phyloP scores from a whole-genome alignment of 2,797 vertebrate species.

The Malacoctenus gilli region DNA sequence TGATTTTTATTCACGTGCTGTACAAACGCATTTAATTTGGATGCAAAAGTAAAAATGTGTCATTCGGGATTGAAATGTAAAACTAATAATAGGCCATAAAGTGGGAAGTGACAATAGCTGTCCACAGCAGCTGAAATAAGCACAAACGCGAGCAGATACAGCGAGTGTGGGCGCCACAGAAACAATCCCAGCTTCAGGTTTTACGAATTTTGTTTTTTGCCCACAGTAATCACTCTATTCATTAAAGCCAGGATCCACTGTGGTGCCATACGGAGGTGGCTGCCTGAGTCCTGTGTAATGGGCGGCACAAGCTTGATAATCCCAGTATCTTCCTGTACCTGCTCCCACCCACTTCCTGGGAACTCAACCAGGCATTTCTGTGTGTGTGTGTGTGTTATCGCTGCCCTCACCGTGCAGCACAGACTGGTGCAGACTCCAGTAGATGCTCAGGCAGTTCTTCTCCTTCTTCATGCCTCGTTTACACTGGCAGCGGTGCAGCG shows the following conservation, averaged over 20 bases:
- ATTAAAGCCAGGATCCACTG: slow-evolving; percentile 16
- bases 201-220: slow-evolving; percentile 31
- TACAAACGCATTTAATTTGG: too few relatives aligned
- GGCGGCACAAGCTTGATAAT: too few relatives aligned
- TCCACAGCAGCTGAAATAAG: slow-evolving; percentile 12
- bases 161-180: slow-evolving; percentile 31
- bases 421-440: slow-evolving; percentile 93
- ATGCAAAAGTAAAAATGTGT: too few relatives aligned
- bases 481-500: slow-evolving; percentile 91
- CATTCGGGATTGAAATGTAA: too few relatives aligned
- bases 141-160: slow-evolving; percentile 29
- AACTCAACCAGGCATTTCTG: background rate
- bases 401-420: slow-evolving; percentile 87
- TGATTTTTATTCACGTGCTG: too few relatives aligned
- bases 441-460: slow-evolving; percentile 93
- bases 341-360: slow-evolving; percentile 6
- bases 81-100: too few relatives aligned
- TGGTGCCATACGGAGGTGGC: slow-evolving; percentile 40
- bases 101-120: background rate
- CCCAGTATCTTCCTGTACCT: background rate
- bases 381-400: background rate
- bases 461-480: slow-evolving; percentile 94
- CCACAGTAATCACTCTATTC: slow-evolving; percentile 50
- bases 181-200: slow-evolving; percentile 23
- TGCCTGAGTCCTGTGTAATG: slow-evolving; percentile 33